A percentile compares a stretch with the other conserved stretches of the same genome.
Conservation (phyloP, 2,113 vertebrate species). For the Arizona elegans region DNA sequence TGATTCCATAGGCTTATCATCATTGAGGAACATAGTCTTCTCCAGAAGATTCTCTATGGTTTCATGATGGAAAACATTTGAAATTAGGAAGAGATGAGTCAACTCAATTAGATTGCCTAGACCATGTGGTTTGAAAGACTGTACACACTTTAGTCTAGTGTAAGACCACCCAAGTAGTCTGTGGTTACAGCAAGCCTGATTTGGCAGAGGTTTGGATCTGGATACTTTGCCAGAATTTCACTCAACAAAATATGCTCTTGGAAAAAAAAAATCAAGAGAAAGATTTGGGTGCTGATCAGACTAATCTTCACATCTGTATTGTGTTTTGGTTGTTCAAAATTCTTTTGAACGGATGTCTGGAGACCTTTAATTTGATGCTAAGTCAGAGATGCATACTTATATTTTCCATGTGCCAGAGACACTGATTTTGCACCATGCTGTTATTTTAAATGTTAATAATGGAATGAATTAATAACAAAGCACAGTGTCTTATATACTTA, state of each 20-base stretch:
- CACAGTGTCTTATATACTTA: background rate
- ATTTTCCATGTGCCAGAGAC: constrained; percentile 45
- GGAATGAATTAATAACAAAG: constrained; percentile 35
- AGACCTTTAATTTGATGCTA: constrained; percentile 41
- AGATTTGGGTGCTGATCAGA: constrained; percentile 47
- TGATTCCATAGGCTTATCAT: background rate
- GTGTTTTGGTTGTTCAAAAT: fast-evolving
- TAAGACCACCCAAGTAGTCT: constrained; percentile 60
- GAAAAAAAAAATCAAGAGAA: constrained; percentile 5
- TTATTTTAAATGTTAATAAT: constrained; percentile 35
- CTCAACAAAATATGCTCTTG: background rate
- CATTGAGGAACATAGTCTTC: constrained; percentile 11
- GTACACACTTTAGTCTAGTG: constrained; percentile 52
- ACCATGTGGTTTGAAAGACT: constrained; percentile 60
- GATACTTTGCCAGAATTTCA: constrained; percentile 35
- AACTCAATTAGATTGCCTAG: constrained; percentile 54
- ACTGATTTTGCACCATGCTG: constrained; percentile 41
- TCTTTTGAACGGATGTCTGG: constrained; percentile 17
- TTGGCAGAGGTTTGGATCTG: constrained; percentile 43
- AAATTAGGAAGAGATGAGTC: constrained; percentile 62
- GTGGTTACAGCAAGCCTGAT: constrained; percentile 25
- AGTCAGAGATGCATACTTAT: constrained; percentile 31
- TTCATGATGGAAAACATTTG: constrained; percentile 54
- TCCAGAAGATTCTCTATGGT: constrained; percentile 51
- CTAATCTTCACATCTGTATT: constrained; percentile 31